Percentiles rank a stretch among this genome's conserved stretches.
Evolutionary conservation across 2,888 invertebrate genomes (phyloP).

Genomic region (Ectemnius continuus): DNA sequence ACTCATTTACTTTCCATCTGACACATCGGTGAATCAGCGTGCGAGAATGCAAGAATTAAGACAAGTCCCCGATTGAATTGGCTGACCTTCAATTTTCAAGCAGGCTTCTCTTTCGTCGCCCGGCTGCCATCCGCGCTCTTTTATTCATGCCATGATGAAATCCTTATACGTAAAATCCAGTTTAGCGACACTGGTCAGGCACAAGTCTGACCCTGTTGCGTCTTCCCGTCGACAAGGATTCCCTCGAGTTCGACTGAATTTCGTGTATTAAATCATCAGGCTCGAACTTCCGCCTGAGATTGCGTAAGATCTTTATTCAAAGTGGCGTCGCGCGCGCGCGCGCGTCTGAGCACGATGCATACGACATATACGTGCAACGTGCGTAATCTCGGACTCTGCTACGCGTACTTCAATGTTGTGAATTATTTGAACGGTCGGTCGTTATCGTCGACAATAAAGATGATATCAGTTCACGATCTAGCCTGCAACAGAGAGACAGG

Average conservation of each 20-base stretch:
- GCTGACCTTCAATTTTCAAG: too few relatives aligned
- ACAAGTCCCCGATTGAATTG: not conserved
- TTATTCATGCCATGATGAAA: too few relatives aligned
- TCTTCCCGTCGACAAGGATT: too few relatives aligned
- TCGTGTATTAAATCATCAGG: too few relatives aligned
- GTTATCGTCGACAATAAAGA: constrained; percentile 35
- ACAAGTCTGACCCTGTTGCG: too few relatives aligned
- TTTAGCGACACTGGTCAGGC: too few relatives aligned
- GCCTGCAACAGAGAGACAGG: constrained; percentile 9
- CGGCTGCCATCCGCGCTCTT: too few relatives aligned
- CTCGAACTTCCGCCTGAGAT: not conserved
- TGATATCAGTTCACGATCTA: constrained; percentile 31
- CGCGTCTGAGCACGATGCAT: not conserved
- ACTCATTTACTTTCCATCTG: constrained; percentile 14
- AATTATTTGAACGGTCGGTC: constrained; percentile 31
- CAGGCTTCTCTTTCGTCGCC: too few relatives aligned
- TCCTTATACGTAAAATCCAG: too few relatives aligned
- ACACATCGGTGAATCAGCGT: constrained; percentile 40
- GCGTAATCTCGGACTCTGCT: not conserved
- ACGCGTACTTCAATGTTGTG: constrained; percentile 4
- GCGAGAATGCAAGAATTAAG: not conserved
- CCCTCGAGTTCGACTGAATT: too few relatives aligned
- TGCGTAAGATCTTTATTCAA: constrained; percentile 18
- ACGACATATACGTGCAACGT: not conserved
- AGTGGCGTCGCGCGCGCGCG: not conserved